These are phyloP conservation scores for Sprattus sprattus DNA, from an alignment of 2,113 vertebrate species.

Conservation along the genomic window DNA sequence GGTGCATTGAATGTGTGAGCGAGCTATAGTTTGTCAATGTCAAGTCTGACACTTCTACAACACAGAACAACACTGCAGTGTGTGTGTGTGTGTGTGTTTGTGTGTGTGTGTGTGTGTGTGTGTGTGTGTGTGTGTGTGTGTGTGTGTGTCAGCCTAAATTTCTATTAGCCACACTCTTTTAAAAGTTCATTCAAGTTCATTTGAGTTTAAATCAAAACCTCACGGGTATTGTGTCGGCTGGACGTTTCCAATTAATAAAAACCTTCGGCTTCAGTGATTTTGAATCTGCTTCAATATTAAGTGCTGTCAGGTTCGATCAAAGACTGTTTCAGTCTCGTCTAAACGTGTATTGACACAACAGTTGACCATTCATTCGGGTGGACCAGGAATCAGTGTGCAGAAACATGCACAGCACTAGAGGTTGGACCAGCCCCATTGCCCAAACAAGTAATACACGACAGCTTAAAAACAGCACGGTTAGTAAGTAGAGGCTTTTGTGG, in stretches of 20 bases:
- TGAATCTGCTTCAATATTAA: neutral
- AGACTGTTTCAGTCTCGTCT: neutral
- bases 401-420: neutral
- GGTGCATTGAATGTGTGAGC: too few species aligned
- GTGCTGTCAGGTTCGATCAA: neutral
- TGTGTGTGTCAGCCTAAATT: neutral
- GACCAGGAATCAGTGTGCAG: neutral
- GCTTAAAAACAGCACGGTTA: neutral
- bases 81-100: neutral
- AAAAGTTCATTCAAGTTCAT: slow-evolving; percentile 11
- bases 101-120: neutral
- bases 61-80: too few species aligned
- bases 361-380: neutral
- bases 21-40: too few species aligned
- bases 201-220: slow-evolving; percentile 9
- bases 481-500: neutral
- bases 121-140: neutral
- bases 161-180: neutral
- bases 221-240: neutral
- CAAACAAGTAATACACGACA: neutral
- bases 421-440: neutral
- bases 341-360: neutral
- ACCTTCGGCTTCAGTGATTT: neutral
- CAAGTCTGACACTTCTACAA: too few species aligned
- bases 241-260: slow-evolving; percentile 4